Evolutionary conservation across 1,140 invertebrate genomes (phyloP).

Genomic region (Colletes latitarsis): DNA sequence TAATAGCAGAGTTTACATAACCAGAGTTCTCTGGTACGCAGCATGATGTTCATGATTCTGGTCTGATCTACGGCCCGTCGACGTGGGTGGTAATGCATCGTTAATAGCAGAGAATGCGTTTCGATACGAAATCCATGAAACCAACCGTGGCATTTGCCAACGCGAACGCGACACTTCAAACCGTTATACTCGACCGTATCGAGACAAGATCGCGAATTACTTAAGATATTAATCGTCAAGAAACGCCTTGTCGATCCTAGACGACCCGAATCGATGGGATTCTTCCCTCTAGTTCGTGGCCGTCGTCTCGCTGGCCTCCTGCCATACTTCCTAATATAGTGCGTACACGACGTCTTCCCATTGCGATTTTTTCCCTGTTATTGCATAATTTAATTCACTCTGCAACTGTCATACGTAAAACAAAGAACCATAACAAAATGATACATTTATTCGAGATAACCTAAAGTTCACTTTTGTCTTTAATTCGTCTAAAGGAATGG

Average conservation of each 20-base stretch:
- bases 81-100: constrained; percentile 28
- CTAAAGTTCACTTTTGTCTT: too few species aligned
- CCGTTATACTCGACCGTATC: not conserved
- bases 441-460: too few species aligned
- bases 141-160: not conserved
- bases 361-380: not conserved
- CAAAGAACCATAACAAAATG: too few species aligned
- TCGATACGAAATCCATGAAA: constrained; percentile 14
- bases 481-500: too few species aligned
- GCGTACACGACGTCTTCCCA: not conserved
- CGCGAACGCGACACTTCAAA: not conserved
- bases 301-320: constrained; percentile 22
- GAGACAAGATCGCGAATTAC: not conserved
- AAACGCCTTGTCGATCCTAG: not conserved
- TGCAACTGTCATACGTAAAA: too few species aligned
- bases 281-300: not conserved
- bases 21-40: not conserved
- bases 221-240: not conserved
- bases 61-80: not conserved
- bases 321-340: constrained; percentile 40
- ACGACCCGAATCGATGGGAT: not conserved
- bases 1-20: constrained; percentile 28
- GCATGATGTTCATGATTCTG: constrained; percentile 15
- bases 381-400: too few species aligned
- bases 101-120: constrained; percentile 6